Evolutionary conservation across 2,888 invertebrate species (phyloP), one percentile per base, ranked within the genome.

Genomic region (Oscheius sp.): DNA sequence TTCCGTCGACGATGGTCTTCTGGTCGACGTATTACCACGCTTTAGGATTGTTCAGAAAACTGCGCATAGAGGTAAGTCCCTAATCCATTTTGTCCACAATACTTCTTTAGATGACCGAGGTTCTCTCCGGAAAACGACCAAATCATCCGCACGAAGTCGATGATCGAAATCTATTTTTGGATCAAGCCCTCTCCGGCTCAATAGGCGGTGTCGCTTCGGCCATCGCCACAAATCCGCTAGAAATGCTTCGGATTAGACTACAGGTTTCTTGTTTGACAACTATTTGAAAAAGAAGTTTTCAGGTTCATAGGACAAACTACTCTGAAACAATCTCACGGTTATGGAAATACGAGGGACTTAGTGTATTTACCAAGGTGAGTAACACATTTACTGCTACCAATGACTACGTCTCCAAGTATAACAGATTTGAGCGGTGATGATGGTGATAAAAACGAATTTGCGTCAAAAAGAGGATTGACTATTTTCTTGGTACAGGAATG

Each of bases 1-100:
- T 86, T 70, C 88, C 88, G 0, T 81, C 82, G 42, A 86, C 86
- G 10, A 87, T 88, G 87, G 84, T 88, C 35, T 88, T 88, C 76
- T 88, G 88, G 88, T 80, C 82, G 2, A 82, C 85, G 3, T 88
- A 88, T 68, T 88, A 88, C 80, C 81, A 83, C 35, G 79, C 80
- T 11, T 74, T 86, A 32, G 73, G 77, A 35, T 58, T 80, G 2
- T 82, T 82, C 55, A 35, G 82, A 53, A 76, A 73, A 73, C 75
- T 82, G 58, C 65, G 82, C 2, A 75, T 76, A 42, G 79, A 80
- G 72, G 80, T 80, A 35, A 1, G 50, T 63, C 32, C 10, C n/a
- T n/a, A 42, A 35, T 35, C 4, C 21, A 35, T 37, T 37, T 50
- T 48, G 3, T 1, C 37, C 21, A 7, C 55, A 53, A 29, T 51